These are phyloP conservation scores for Hestina assimilis DNA, from an alignment of 1,140 invertebrate species.

Conservation along the genomic window DNA sequence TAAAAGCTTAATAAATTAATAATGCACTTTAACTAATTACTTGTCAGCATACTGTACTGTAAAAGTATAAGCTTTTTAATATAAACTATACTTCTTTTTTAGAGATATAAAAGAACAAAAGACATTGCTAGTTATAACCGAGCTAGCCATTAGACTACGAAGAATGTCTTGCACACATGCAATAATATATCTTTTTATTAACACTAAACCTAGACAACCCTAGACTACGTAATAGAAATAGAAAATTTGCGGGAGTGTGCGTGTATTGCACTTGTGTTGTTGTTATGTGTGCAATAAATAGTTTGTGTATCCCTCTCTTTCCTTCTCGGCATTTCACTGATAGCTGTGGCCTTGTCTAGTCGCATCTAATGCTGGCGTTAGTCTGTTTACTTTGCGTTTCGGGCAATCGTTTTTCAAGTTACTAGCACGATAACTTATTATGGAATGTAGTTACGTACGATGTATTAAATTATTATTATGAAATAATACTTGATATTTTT, in stretches of 20 bases:
- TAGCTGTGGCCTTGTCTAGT: slow-evolving; percentile 77
- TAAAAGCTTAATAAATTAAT: too few relatives aligned
- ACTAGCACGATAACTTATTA: slow-evolving; percentile 18
- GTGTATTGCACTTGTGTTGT: slow-evolving; percentile 66
- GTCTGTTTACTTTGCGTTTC: slow-evolving; percentile 54
- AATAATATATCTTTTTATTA: slow-evolving; percentile 42
- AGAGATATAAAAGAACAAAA: not conserved
- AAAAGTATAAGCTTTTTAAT: too few relatives aligned
- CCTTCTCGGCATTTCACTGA: slow-evolving; percentile 76
- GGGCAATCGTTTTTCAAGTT: slow-evolving; percentile 26
- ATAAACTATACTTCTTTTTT: too few relatives aligned
- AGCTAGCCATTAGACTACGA: not conserved
- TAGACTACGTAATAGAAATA: slow-evolving; percentile 71
- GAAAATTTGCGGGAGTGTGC: slow-evolving; percentile 64
- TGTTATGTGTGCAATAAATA: slow-evolving; percentile 74
- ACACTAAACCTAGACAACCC: slow-evolving; percentile 51
- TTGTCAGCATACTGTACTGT: too few relatives aligned
- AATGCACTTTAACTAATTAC: too few relatives aligned
- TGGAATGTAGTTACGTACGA: not conserved
- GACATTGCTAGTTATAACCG: not conserved
- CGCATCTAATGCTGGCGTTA: slow-evolving; percentile 76
- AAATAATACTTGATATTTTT: not conserved
- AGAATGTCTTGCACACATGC: slow-evolving; percentile 10
- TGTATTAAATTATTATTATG: not conserved
- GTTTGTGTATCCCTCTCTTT: slow-evolving; percentile 73